phyloP scores from a whole-genome alignment of 2,113 vertebrate species.

The Aldabrachelys gigantea region DNA sequence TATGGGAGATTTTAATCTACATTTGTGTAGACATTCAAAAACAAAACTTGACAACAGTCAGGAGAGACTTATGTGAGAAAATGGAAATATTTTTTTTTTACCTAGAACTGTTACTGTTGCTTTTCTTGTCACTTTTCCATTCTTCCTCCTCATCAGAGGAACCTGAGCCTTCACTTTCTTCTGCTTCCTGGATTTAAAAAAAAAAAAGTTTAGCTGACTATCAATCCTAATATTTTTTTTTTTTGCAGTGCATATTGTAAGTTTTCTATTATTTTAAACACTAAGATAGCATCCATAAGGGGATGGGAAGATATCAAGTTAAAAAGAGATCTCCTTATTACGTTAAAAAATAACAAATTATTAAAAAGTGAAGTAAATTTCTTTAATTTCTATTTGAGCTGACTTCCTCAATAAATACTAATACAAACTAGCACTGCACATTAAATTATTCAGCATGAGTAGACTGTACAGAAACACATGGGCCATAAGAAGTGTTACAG shows the following conservation, averaged over 20 bases:
- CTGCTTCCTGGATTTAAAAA: conserved; percentile 82
- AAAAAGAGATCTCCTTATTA: neutral
- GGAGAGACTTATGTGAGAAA: neutral
- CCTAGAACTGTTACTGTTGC: conserved; percentile 88
- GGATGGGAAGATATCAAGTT: neutral
- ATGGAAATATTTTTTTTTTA: conserved; percentile 56
- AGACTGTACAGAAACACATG: neutral
- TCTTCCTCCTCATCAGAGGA: conserved; percentile 90
- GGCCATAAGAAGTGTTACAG: neutral
- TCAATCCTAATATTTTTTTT: neutral
- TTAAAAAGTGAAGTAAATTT: neutral
- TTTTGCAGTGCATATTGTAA: neutral
- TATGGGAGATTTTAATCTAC: neutral
- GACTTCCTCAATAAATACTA: neutral
- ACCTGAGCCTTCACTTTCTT: conserved; percentile 82
- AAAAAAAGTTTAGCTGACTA: neutral
- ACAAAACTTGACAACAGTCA: neutral
- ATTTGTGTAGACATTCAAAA: neutral
- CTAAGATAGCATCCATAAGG: no score
- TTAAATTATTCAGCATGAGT: neutral
- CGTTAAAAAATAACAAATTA: neutral
- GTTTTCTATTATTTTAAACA: neutral
- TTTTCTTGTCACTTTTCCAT: conserved; percentile 91
- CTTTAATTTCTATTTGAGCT: neutral
- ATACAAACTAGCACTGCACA: neutral